Evolutionary conservation across 2,888 invertebrate species (phyloP), one percentile per base, ranked within the genome.

Genomic region (Ennomos fuscantarius): DNA sequence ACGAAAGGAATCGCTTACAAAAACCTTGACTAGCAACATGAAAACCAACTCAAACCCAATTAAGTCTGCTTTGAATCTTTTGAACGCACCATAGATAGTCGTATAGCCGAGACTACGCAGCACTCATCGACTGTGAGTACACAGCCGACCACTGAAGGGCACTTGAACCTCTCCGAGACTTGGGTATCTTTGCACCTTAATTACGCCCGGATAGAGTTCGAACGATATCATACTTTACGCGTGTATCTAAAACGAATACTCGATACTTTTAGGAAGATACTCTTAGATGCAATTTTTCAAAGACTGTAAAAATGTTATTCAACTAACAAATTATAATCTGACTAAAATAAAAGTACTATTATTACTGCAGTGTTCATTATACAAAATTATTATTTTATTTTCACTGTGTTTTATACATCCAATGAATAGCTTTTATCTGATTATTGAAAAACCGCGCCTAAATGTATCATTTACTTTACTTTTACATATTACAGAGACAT

Each of bases 121-220:
- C 86, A 84, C 88, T 90, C 84, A 78, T 80, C 78, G 81, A 78
- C 77, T 82, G 79, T 80, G 82, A 90, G 91, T 82, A 86, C 83
- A 82, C 82, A 79, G 80, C 71, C 82, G 82, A 82, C 88, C 88
- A 79, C 77, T 82, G 75, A 78, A 87, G 89, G 73, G 82, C 79
- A 59, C 91, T 91, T 70, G 69, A 84, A 78, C 65, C 80, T 75
- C 86, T 85, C 83, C 81, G 79, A 84, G 87, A 85, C 88, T 88
- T 87, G 87, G 88, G 84, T 89, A 91, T 90, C 91, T 89, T 90
- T 89, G 86, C 89, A 88, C 91, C 88, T 90, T 92, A 91, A 92
- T 91, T 90, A 89, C 87, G 84, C 86, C 83, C 78, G 64, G 79
- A 81, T 77, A 73, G 76, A 68, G 75, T 73, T 81, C 77, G 84